These are phyloP conservation scores for Fratercula arctica DNA, from an alignment of 2,797 vertebrate genomes.

Conservation along the genomic window DNA sequence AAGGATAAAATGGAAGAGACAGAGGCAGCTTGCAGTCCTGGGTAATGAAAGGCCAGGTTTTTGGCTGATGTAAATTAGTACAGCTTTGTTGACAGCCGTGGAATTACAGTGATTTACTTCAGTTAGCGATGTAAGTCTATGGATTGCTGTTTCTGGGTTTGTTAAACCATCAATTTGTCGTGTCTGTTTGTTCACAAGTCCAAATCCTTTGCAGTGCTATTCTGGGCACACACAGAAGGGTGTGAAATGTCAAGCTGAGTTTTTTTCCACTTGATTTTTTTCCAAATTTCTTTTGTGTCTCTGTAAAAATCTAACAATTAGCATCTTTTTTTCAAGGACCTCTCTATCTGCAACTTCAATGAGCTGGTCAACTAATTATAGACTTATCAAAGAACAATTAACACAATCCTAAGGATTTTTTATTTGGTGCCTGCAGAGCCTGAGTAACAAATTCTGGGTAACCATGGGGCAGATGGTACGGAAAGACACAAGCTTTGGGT, in stretches of 20 bases:
- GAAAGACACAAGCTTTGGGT: background rate
- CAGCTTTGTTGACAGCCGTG: background rate
- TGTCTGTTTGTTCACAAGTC: constrained; percentile 52
- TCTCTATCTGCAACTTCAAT: background rate
- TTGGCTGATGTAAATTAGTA: background rate
- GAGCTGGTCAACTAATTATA: constrained; percentile 38
- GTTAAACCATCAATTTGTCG: constrained; percentile 30
- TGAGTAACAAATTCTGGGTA: constrained; percentile 1
- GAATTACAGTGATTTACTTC: constrained; percentile 10
- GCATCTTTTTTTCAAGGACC: background rate
- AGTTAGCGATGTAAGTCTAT: background rate
- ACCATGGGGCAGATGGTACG: background rate
- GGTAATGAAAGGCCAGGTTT: background rate
- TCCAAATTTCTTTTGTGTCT: constrained; percentile 35
- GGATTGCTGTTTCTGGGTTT: constrained; percentile 31
- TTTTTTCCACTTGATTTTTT: constrained; percentile 49
- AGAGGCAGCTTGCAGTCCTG: background rate
- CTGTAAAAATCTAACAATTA: background rate
- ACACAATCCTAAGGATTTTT: background rate
- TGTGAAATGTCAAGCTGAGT: constrained; percentile 55
- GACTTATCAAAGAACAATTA: constrained; percentile 47
- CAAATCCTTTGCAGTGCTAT: constrained; percentile 22
- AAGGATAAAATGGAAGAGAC: background rate
- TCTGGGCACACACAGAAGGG: constrained; percentile 24
- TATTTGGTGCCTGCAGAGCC: background rate